phyloP scores from a whole-genome alignment of 1,140 invertebrate genomes.

The Hycleus cichorii region DNA sequence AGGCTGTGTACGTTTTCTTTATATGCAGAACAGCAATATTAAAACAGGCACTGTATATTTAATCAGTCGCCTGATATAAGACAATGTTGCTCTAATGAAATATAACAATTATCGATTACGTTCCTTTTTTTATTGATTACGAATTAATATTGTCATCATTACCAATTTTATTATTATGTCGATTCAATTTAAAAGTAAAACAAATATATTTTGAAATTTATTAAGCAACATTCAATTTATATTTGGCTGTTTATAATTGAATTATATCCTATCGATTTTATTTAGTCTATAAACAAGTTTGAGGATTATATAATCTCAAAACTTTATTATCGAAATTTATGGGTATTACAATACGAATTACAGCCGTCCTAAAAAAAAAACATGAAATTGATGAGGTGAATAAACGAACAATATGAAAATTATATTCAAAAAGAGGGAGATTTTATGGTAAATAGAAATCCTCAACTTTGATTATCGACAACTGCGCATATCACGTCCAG shows the following conservation, averaged over 20 bases:
- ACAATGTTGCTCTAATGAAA: slow-evolving; percentile 16
- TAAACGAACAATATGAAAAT: not conserved
- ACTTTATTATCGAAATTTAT: too few relatives aligned
- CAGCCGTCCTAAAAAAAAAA: slow-evolving; percentile 32
- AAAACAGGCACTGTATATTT: not conserved
- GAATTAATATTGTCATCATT: too few relatives aligned
- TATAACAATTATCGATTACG: too few relatives aligned
- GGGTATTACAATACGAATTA: slow-evolving; percentile 26
- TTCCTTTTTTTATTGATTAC: too few relatives aligned
- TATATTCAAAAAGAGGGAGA: not conserved
- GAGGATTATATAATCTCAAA: slow-evolving; percentile 2
- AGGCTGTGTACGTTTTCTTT: slow-evolving; percentile 41
- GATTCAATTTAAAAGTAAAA: too few relatives aligned
- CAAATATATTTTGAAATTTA: too few relatives aligned
- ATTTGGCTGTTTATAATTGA: too few relatives aligned
- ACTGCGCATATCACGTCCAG: slow-evolving; percentile 33
- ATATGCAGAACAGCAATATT: slow-evolving; percentile 26
- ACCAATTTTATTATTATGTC: too few relatives aligned
- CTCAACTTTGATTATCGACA: slow-evolving; percentile 30
- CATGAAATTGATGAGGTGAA: slow-evolving; percentile 3
- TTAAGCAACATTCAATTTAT: too few relatives aligned
- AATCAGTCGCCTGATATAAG: not conserved
- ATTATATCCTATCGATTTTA: too few relatives aligned
- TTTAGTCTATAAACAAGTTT: slow-evolving; percentile 12
- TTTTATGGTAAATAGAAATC: slow-evolving; percentile 7